Conservation (phyloP, 2,888 invertebrate genomes). For the Catocala sponsa region DNA sequence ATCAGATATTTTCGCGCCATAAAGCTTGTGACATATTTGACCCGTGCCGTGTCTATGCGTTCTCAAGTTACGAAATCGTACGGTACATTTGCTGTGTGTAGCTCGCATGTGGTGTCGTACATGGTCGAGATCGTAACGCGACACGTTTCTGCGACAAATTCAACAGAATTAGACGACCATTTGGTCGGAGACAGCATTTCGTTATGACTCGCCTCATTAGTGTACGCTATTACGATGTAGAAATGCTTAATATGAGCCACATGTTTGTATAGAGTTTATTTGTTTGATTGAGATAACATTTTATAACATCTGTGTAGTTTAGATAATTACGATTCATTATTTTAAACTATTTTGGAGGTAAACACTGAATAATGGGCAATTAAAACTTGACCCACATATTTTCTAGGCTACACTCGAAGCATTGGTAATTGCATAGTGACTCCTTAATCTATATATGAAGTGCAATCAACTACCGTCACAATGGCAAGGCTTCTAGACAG, state of each 20-base stretch:
- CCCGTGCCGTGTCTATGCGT: slow-evolving; percentile 60
- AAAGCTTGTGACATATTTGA: slow-evolving; percentile 56
- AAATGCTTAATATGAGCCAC: slow-evolving; percentile 1
- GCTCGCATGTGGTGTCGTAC: slow-evolving; percentile 56
- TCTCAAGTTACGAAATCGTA: slow-evolving; percentile 65
- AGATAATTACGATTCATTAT: neutral
- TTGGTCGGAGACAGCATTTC: slow-evolving; percentile 24
- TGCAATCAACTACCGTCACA: too few relatives aligned
- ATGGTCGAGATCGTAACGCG: slow-evolving; percentile 47
- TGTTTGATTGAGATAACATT: neutral
- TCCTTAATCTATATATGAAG: too few relatives aligned
- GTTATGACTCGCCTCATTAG: slow-evolving; percentile 26
- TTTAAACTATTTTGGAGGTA: too few relatives aligned
- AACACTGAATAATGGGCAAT: too few relatives aligned
- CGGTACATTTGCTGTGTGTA: slow-evolving; percentile 68
- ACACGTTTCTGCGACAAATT: slow-evolving; percentile 59
- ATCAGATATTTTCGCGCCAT: slow-evolving; percentile 52
- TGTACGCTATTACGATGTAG: slow-evolving; percentile 10
- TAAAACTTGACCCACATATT: too few relatives aligned
- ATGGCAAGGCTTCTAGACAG: too few relatives aligned
- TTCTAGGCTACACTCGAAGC: too few relatives aligned
- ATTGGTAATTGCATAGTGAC: too few relatives aligned
- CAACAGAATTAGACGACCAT: slow-evolving; percentile 35
- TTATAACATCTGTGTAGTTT: neutral
- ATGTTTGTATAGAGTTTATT: neutral